These are phyloP conservation scores for Diarsia dahlii DNA, from an alignment of 2,888 invertebrate species.

Conservation along the genomic window DNA sequence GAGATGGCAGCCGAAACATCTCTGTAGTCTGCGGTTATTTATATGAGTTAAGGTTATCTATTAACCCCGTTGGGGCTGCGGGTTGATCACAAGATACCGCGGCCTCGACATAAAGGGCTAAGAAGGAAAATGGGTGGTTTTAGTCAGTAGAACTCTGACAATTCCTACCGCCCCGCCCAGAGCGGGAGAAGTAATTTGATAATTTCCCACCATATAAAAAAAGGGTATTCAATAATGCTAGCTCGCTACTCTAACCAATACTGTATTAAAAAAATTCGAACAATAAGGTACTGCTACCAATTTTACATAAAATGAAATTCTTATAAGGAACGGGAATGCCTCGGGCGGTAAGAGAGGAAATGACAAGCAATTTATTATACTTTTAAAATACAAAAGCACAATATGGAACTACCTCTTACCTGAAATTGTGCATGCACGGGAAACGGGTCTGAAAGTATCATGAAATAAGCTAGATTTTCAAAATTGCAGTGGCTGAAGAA, in stretches of 20 bases:
- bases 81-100: too few species aligned
- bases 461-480: background rate
- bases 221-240: background rate
- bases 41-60: background rate
- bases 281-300: slow-evolving; percentile 16
- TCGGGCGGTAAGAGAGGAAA: slow-evolving; percentile 20
- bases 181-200: too few species aligned
- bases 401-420: background rate
- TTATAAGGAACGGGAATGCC: slow-evolving; percentile 12
- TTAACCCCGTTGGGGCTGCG: too few species aligned
- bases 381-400: slow-evolving; percentile 34
- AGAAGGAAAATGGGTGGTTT: too few species aligned
- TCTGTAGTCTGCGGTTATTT: background rate
- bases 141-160: too few species aligned
- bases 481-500: background rate
- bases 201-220: too few species aligned
- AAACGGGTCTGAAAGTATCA: background rate
- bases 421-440: slow-evolving; percentile 6
- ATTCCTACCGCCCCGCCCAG: too few species aligned
- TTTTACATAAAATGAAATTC: slow-evolving; percentile 26
- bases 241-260: background rate
- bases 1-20: too few species aligned
- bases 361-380: slow-evolving; percentile 42
- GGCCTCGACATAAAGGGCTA: too few species aligned
- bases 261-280: slow-evolving; percentile 11